Conservation (phyloP, 2,113 vertebrate genomes). For the Dolichotis patagonum region DNA sequence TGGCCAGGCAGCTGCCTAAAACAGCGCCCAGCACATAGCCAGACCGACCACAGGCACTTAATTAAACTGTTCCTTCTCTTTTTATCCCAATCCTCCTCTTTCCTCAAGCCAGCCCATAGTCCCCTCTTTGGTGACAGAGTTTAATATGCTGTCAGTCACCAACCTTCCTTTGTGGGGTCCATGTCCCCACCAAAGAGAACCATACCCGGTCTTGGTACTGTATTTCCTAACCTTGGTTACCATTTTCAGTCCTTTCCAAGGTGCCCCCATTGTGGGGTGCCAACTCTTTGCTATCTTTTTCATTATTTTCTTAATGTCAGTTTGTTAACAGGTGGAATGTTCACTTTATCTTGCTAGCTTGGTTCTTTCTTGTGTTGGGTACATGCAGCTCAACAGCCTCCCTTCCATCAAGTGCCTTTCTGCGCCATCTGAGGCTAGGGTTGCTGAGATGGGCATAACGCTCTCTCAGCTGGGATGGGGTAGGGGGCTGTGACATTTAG, state of each 20-base stretch:
- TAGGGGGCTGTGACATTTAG: conserved; percentile 48
- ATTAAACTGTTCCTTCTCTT: not conserved
- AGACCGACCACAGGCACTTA: not conserved
- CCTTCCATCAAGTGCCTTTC: not conserved
- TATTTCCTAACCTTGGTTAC: not conserved
- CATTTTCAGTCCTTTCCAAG: not conserved
- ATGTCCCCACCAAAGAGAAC: not conserved
- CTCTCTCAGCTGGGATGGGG: not conserved
- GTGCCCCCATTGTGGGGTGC: not conserved
- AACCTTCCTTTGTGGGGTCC: not conserved
- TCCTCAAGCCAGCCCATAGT: not conserved
- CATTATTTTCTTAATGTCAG: not conserved
- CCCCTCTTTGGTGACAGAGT: not conserved
- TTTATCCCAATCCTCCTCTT: not conserved
- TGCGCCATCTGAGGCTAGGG: not conserved
- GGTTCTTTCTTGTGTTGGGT: not conserved
- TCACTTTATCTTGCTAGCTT: not conserved
- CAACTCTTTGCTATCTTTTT: not conserved
- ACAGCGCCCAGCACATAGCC: not conserved
- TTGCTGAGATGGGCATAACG: not conserved
- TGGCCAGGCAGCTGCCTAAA: not conserved
- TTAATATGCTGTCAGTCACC: not conserved
- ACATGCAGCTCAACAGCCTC: not conserved
- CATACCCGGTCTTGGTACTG: not conserved
- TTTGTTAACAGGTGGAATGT: not conserved